phyloP scores from a whole-genome alignment of 2,888 invertebrate species.

The Ischnus inquisitorius region DNA sequence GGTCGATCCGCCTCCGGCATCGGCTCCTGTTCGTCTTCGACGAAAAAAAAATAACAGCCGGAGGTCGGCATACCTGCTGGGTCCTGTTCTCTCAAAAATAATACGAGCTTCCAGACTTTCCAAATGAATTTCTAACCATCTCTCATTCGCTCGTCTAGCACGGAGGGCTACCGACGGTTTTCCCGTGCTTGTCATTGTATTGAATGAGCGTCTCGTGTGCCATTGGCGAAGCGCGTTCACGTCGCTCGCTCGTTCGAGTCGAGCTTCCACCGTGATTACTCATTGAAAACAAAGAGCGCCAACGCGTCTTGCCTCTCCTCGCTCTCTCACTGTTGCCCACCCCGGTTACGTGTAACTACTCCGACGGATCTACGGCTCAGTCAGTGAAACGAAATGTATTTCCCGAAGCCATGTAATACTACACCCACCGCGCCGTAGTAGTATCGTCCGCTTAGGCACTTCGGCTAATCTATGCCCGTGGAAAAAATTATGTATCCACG shows the following conservation, averaged over 20 bases:
- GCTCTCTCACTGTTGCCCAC: neutral
- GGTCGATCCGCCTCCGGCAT: conserved; percentile 41
- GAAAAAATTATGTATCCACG: conserved; percentile 31
- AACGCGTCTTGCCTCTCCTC: conserved; percentile 8
- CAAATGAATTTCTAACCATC: neutral
- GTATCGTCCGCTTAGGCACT: conserved; percentile 11
- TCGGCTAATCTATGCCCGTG: conserved; percentile 21
- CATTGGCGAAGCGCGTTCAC: conserved; percentile 15
- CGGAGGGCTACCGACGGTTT: neutral
- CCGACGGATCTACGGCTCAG: conserved; percentile 22
- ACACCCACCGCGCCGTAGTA: conserved; percentile 11
- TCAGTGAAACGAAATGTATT: conserved; percentile 53
- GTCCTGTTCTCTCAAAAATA: neutral
- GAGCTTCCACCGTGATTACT: conserved; percentile 67
- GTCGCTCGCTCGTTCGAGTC: conserved; percentile 44
- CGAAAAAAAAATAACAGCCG: neutral
- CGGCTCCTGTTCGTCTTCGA: conserved; percentile 25
- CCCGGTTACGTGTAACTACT: conserved; percentile 50
- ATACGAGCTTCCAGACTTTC: neutral
- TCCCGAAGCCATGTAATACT: conserved; percentile 37
- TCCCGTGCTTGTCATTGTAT: conserved; percentile 26
- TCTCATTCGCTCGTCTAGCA: conserved; percentile 3
- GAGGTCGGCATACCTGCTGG: neutral
- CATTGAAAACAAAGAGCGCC: conserved; percentile 70
- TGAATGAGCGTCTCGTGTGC: conserved; percentile 55